Conservation (phyloP, 2,797 vertebrate species). For the Champsocephalus gunnari region DNA sequence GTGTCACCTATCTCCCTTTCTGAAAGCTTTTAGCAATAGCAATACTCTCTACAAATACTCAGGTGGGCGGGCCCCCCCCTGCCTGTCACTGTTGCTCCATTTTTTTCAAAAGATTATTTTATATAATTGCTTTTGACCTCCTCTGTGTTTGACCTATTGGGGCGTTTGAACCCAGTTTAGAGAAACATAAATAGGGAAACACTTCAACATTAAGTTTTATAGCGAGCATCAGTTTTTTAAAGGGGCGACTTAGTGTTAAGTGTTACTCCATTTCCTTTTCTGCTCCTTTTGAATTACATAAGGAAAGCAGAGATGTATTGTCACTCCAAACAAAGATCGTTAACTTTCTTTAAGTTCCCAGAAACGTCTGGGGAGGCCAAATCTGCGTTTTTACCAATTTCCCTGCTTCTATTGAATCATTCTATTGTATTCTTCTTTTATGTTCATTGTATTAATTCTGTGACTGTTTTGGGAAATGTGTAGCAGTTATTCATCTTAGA, state of each 20-base stretch:
- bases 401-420: slow-evolving; percentile 59
- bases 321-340: slow-evolving; percentile 68
- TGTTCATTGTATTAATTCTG: slow-evolving; percentile 74
- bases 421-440: slow-evolving; percentile 63
- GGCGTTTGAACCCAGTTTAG: slow-evolving; percentile 28
- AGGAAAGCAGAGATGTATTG: slow-evolving; percentile 55
- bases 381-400: slow-evolving; percentile 63
- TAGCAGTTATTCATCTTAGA: slow-evolving; percentile 71
- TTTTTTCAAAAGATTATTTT: slow-evolving; percentile 38
- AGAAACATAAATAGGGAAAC: slow-evolving; percentile 34
- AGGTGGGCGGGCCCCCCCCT: slow-evolving; percentile 75
- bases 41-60: slow-evolving; percentile 68
- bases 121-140: slow-evolving; percentile 41
- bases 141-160: slow-evolving; percentile 36
- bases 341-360: slow-evolving; percentile 46
- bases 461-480: slow-evolving; percentile 63
- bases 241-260: slow-evolving; percentile 60
- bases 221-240: slow-evolving; percentile 42
- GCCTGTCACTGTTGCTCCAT: slow-evolving; percentile 58
- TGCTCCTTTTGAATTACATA: slow-evolving; percentile 42
- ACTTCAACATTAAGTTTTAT: slow-evolving; percentile 49
- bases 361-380: slow-evolving; percentile 60
- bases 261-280: slow-evolving; percentile 63
- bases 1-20: slow-evolving; percentile 59
- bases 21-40: slow-evolving; percentile 63